Conservation (phyloP, 1,140 invertebrate species). For the Bombus superbus region DNA sequence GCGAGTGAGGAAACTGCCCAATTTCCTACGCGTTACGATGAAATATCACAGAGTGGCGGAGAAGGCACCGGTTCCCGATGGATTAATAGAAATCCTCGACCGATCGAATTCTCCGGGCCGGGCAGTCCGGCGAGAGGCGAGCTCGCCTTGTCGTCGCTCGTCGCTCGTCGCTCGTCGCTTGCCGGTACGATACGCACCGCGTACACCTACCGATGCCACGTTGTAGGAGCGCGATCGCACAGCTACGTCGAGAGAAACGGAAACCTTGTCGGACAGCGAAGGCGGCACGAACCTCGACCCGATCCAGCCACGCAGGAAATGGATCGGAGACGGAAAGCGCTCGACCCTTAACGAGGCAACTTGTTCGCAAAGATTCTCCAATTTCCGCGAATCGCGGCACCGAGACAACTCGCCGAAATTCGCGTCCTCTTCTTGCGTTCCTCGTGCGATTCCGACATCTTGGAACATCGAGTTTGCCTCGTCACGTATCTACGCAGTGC, state of each 20-base stretch:
- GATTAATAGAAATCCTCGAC: conserved; percentile 15
- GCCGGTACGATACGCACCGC: not conserved
- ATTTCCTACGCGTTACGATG: conserved; percentile 27
- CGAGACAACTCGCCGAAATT: not conserved
- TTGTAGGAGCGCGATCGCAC: not conserved
- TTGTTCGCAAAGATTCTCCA: conserved; percentile 31
- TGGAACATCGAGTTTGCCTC: not conserved
- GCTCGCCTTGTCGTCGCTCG: no score
- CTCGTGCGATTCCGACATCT: not conserved
- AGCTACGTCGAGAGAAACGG: conserved; percentile 21
- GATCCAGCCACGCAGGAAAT: conserved; percentile 19
- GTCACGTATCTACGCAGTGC: no score
- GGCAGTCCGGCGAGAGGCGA: no score
- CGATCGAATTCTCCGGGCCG: not conserved
- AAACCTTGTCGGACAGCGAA: not conserved
- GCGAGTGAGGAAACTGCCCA: not conserved
- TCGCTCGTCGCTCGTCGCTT: not conserved
- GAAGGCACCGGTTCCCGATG: not conserved
- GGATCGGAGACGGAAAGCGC: conserved; percentile 34
- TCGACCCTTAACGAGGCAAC: not conserved
- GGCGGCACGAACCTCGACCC: not conserved
- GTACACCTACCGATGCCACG: not conserved
- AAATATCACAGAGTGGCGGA: conserved; percentile 18
- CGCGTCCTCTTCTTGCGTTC: not conserved
- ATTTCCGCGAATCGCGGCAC: not conserved